A percentile compares a stretch with the other conserved stretches of the same genome.
Conservation (phyloP, 37 sponge, comb jelly and placozoan genomes). For the Diacarnus erythraeanus region DNA sequence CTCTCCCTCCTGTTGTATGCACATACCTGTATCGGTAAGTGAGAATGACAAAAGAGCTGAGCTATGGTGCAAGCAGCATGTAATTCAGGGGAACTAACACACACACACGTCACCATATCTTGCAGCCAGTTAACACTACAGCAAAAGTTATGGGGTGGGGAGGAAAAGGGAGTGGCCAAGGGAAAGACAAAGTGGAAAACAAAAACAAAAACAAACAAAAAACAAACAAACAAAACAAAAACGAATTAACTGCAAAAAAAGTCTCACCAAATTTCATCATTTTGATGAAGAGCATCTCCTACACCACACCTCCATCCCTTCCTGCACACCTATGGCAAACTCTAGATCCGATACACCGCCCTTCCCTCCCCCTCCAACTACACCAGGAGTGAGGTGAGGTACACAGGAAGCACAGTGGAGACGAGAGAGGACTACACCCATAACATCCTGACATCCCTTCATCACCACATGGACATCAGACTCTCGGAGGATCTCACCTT, state of each 20-base stretch:
- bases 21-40: neutral
- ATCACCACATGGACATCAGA: constrained; percentile 3
- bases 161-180: too few species aligned
- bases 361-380: too few species aligned
- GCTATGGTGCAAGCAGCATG: constrained; percentile 15
- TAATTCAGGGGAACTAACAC: constrained; percentile 34
- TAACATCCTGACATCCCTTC: neutral
- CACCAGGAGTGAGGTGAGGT: constrained; percentile 25
- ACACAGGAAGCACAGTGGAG: constrained; percentile 21
- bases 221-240: too few species aligned
- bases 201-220: too few species aligned
- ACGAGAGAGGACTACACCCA: constrained; percentile 17
- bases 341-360: constrained; percentile 10
- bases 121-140: constrained; percentile 29
- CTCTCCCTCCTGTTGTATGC: too few species aligned
- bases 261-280: constrained; percentile 18
- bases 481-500: constrained; percentile 28
- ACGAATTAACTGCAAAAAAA: too few species aligned
- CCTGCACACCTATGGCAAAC: constrained; percentile 19
- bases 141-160: too few species aligned
- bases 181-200: too few species aligned
- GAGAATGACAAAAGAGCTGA: constrained; percentile 14
- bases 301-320: constrained; percentile 23
- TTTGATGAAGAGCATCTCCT: too few species aligned
- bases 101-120: constrained; percentile 17